Percentiles rank a stretch among this genome's conserved stretches.
phyloP scores from a whole-genome alignment of 2,797 vertebrate genomes.

The Pelodytes ibericus region DNA sequence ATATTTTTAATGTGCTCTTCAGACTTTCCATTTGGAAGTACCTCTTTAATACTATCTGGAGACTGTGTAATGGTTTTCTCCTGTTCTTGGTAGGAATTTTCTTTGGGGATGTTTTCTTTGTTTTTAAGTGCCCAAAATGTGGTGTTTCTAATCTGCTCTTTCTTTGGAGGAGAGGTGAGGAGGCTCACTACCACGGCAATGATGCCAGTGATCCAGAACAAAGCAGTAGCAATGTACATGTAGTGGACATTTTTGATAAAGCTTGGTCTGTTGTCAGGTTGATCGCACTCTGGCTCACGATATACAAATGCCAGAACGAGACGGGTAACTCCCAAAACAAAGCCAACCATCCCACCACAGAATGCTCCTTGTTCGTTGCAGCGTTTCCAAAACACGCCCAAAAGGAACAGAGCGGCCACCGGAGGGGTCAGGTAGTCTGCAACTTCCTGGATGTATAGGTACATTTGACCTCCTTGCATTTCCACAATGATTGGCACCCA shows the following conservation, averaged over 20 bases:
- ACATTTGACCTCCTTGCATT: slow-evolving; percentile 98
- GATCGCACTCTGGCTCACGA: slow-evolving; percentile 88
- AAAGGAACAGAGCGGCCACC: slow-evolving; percentile 91
- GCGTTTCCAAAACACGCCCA: slow-evolving; percentile 94
- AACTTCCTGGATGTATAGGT: slow-evolving; percentile 98
- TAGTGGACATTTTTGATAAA: slow-evolving; percentile 90
- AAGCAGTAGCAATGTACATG: slow-evolving; percentile 91
- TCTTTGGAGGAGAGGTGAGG: slow-evolving; percentile 82
- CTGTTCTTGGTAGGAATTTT: slow-evolving; percentile 64
- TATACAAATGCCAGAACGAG: slow-evolving; percentile 90
- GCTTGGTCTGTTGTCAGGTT: slow-evolving; percentile 84
- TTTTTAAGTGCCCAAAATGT: slow-evolving; percentile 88
- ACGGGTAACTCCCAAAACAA: slow-evolving; percentile 80
- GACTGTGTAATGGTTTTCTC: slow-evolving; percentile 50
- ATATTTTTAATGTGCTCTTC: slow-evolving; percentile 79
- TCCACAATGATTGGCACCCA: slow-evolving; percentile 98
- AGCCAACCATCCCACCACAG: slow-evolving; percentile 92
- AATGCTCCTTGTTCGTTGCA: slow-evolving; percentile 96
- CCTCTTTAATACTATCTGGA: slow-evolving; percentile 62
- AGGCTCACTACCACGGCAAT: slow-evolving; percentile 89
- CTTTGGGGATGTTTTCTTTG: slow-evolving; percentile 70
- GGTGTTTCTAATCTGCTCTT: slow-evolving; percentile 83
- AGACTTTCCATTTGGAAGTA: slow-evolving; percentile 73
- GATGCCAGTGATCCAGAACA: slow-evolving; percentile 93
- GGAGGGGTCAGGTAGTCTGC: slow-evolving; percentile 96